phyloP scores from a whole-genome alignment of 2,797 vertebrate species.

The Tympanoctomys barrerae region DNA sequence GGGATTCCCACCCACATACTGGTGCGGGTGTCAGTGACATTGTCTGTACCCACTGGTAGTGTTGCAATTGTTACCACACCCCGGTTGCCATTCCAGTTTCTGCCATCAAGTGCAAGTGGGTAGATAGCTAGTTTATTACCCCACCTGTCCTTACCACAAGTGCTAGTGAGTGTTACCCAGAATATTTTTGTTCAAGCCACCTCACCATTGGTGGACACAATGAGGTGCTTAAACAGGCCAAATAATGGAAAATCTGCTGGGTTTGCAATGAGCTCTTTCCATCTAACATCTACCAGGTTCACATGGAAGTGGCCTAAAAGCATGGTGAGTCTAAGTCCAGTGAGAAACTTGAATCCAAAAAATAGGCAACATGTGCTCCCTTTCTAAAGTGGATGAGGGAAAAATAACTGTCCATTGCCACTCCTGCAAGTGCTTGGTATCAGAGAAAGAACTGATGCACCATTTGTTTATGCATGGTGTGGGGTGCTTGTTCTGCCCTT shows the following conservation, averaged over 20 bases:
- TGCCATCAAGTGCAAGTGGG: slow-evolving; percentile 88
- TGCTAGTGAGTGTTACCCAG: slow-evolving; percentile 80
- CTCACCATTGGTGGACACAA: slow-evolving; percentile 18
- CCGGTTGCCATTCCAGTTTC: slow-evolving; percentile 88
- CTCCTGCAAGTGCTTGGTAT: slow-evolving; percentile 93
- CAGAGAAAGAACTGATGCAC: slow-evolving; percentile 94
- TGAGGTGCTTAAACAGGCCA: slow-evolving; percentile 89
- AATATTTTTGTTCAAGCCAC: slow-evolving; percentile 79
- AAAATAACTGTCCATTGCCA: slow-evolving; percentile 94
- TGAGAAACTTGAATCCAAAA: slow-evolving; percentile 87
- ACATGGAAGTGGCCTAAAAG: too few relatives aligned
- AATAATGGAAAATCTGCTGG: slow-evolving; percentile 95
- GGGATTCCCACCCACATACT: slow-evolving; percentile 97
- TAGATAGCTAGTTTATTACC: slow-evolving; percentile 87
- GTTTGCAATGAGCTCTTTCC: too few relatives aligned
- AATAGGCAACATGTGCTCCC: slow-evolving; percentile 93
- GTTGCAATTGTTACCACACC: slow-evolving; percentile 85
- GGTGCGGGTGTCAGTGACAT: slow-evolving; percentile 92
- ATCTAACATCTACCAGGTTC: too few relatives aligned
- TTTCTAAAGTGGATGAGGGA: slow-evolving; percentile 96
- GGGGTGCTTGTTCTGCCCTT: slow-evolving; percentile 95
- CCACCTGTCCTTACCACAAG: slow-evolving; percentile 81
- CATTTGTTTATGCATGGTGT: slow-evolving; percentile 96
- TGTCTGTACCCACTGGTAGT: slow-evolving; percentile 88
- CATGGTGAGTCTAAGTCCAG: not conserved